A percentile compares a stretch with the other conserved stretches of the same genome.
Conservation (phyloP, 1,140 invertebrate species). For the Aphelenchoides besseyi region DNA sequence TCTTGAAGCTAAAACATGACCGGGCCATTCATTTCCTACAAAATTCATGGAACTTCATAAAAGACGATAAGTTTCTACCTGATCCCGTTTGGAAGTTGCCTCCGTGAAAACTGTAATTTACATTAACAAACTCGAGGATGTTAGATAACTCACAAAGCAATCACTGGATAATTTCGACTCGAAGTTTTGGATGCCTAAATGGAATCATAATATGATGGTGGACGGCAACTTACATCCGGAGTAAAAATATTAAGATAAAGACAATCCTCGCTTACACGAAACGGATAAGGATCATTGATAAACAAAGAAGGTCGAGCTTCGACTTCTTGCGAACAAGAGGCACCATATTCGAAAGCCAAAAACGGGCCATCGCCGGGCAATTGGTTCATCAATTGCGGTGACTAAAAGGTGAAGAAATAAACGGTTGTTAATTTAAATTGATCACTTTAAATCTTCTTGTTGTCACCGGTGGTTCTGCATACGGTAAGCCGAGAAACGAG, state of each 20-base stretch:
- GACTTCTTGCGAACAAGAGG: conserved; percentile 54
- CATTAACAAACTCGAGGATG: too few species aligned
- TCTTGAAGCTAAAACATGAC: conserved; percentile 62
- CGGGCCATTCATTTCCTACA: conserved; percentile 64
- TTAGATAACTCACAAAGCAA: too few species aligned
- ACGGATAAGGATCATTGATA: conserved; percentile 55
- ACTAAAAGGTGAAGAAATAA: conserved; percentile 38
- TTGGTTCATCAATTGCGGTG: conserved; percentile 46
- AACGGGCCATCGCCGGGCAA: conserved; percentile 52
- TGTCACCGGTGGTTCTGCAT: conserved; percentile 72
- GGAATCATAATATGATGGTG: not conserved
- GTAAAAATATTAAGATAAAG: conserved; percentile 59
- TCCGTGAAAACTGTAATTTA: conserved; percentile 67
- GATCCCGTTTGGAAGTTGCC: conserved; percentile 69
- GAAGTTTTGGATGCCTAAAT: conserved; percentile 53
- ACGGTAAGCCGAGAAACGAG: conserved; percentile 72
- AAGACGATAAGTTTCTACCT: too few species aligned
- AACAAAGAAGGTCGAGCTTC: conserved; percentile 46
- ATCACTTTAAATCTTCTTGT: conserved; percentile 68
- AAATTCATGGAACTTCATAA: too few species aligned
- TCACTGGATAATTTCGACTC: conserved; percentile 64
- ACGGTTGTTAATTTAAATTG: conserved; percentile 2
- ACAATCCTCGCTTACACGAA: conserved; percentile 52
- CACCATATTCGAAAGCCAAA: conserved; percentile 42
- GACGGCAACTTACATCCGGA: conserved; percentile 49